Conservation (phyloP, 2,888 invertebrate species). For the Muschampia plurimacula region DNA sequence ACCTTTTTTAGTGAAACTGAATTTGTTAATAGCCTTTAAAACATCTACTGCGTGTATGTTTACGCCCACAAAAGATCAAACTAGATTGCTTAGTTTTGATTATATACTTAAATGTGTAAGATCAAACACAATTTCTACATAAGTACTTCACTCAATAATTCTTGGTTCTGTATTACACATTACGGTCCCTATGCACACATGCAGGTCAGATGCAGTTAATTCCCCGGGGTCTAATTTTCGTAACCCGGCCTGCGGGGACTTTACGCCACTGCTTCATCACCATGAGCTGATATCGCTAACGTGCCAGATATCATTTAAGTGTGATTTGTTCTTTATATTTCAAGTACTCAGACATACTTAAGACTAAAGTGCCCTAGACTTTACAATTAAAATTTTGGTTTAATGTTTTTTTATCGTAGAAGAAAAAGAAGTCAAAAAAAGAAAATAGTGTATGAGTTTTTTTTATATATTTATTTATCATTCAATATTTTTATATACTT, state of each 20-base stretch:
- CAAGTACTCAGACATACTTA: background rate
- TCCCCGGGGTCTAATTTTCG: conserved; percentile 82
- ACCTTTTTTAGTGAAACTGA: no score
- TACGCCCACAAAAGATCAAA: no score
- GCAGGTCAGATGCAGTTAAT: conserved; percentile 78
- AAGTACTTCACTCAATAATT: background rate
- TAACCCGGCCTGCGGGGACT: conserved; percentile 74
- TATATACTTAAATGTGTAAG: no score
- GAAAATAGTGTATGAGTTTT: no score
- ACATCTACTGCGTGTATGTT: no score
- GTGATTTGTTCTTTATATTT: conserved; percentile 42
- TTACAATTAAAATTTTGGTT: background rate
- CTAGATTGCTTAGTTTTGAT: no score
- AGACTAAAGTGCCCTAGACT: background rate
- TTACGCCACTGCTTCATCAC: conserved; percentile 35
- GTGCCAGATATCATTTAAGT: conserved; percentile 50
- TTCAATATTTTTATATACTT: no score
- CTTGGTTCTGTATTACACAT: conserved; percentile 49
- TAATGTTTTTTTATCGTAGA: no score
- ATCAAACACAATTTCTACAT: no score
- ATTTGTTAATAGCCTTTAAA: no score
- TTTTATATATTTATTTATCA: no score
- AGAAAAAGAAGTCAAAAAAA: no score
- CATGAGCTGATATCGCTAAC: conserved; percentile 36
- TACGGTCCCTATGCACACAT: conserved; percentile 65